Evolutionary conservation across 1,140 invertebrate species (phyloP), one percentile per base, ranked within the genome.

Genomic region (Aleiodes sp.): DNA sequence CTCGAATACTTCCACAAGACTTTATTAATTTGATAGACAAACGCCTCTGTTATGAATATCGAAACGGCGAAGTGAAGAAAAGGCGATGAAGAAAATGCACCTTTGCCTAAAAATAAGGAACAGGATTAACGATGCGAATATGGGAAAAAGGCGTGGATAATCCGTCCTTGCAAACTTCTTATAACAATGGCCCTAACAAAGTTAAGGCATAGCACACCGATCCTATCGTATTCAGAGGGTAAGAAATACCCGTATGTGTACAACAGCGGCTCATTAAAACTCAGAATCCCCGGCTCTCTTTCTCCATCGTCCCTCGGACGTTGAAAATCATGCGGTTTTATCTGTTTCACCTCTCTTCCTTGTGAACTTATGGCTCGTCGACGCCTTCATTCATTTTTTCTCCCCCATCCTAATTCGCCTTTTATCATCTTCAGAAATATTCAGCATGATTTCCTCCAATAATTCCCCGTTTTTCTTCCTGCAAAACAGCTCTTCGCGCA

Each of bases 241-340:
- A n/a, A n/a, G n/a, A 39, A 57, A 64, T 63, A 64, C 67, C 71
- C 70, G 62, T 67, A 62, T 60, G 39, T 56, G 56, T 68, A 63
- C 71, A 69, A n/a, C 52, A 39, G 65, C 65, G 68, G 73, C 75
- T 78, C 75, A 76, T 78, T 78, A 78, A 78, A 78, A 76, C 67
- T 75, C 69, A 59, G 65, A 63, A 24, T 28, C 46, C n/a, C 39
- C 61, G 59, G 43, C 61, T 56, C 19, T 43, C 16, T 57, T 8
- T 37, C 61, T 39, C 61, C 14, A 8, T 8, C n/a, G 64, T 24
- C 24, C 26, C 33, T 21, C 46, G 56, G 57, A 37, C 46, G 61
- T 57, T 65, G 52, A 28, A n/a, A 52, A 52, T 21, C 46, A 52
- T 52, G 46, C 26, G 46, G 46, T 52, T n/a, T 70, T 70, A 70